Conservation (phyloP, 2,113 vertebrate genomes). For the Hystrix cristata region DNA sequence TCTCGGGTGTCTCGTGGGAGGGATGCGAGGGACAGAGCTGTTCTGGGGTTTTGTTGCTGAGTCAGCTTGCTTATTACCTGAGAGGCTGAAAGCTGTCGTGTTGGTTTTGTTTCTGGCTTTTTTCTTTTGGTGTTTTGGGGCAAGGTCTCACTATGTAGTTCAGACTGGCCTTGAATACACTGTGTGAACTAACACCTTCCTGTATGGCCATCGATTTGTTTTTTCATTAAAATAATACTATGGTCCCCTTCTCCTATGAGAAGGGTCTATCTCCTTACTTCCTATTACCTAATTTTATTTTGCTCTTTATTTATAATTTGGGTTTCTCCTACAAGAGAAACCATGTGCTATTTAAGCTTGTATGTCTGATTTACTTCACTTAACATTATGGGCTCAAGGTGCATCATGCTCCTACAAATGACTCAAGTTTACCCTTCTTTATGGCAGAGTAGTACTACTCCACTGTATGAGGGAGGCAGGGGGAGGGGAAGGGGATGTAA, state of each 20-base stretch:
- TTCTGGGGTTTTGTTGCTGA: background rate
- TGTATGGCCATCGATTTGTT: conserved; percentile 19
- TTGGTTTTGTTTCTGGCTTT: background rate
- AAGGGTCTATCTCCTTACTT: background rate
- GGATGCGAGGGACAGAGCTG: background rate
- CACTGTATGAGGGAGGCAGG: background rate
- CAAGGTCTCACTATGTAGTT: background rate
- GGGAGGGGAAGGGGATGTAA: background rate
- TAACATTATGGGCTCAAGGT: background rate
- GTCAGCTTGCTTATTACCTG: background rate
- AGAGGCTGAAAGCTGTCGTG: background rate
- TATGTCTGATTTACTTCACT: background rate
- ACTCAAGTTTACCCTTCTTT: background rate
- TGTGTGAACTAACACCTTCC: background rate
- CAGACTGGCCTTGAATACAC: background rate
- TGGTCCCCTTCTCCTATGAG: background rate
- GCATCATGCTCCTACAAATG: background rate
- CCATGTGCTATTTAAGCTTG: background rate
- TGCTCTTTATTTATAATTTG: background rate
- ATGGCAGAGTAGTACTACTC: background rate
- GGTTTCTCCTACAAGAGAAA: background rate
- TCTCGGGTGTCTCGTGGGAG: background rate
- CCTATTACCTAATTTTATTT: background rate
- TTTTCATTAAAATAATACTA: conserved; percentile 48
- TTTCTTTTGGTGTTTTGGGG: background rate